Evolutionary conservation across 2,113 vertebrate species (phyloP), one percentile per base, ranked within the genome.

Genomic region (Rissa tridactyla): DNA sequence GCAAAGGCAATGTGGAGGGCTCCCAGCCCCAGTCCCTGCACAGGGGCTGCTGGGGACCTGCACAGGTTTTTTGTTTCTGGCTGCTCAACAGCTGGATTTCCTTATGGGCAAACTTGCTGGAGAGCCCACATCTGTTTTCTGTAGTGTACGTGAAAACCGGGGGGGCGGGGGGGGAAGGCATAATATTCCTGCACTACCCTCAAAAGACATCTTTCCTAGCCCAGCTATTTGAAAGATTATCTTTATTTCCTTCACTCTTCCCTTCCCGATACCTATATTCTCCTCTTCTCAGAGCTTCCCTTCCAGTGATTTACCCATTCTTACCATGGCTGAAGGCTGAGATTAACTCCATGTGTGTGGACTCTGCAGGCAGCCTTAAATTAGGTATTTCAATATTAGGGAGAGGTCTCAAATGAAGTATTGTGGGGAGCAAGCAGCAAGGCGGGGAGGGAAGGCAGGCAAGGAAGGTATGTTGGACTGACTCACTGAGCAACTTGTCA

Each of bases 31-130:
- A 11, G 21, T 66, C 15, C 57, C 68, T 42, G 64, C 49, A 32
- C 1, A 0, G 40, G 8, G 11, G 14, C 36, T 0, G 0, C 20
- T 51, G 70, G 32, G 38, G 13, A 71, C 58, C 82, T 32, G 51
- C 82, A 38, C 36, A n/a, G 29, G 32, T 1, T 42, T 30, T 68
- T 62, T 4, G 2, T 47, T 76, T 82, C 69, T 78, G 52, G n/a
- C 72, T 60, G 47, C 40, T 76, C 72, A 65, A 55, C 52, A 80
- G 54, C 88, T 88, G 86, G 10, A n/a, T 40, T 75, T 51, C 18
- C 60, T 16, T 49, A 26, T 78, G 78, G 55, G 42, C 22, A 79
- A 30, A 60, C 29, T 71, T 82, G 22, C 34, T 75, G 38, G 25
- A 54, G 38, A 75, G 44, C 25, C 51, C 42, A 34, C 30, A 40